Evolutionary conservation across 1,140 invertebrate species (phyloP), one percentile per base, ranked within the genome.

Genomic region (Saxidomus purpurata): DNA sequence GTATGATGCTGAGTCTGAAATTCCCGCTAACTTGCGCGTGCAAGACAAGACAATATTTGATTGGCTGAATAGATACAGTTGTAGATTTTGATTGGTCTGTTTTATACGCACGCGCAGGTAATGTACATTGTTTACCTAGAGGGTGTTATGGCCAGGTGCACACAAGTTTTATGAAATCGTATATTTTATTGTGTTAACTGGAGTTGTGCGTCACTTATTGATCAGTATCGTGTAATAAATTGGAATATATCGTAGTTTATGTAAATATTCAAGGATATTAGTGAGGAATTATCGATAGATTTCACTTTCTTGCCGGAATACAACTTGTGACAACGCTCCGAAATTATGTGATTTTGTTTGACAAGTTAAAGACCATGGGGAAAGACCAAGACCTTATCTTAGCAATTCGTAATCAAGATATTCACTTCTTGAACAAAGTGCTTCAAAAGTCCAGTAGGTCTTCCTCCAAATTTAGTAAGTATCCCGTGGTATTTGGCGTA

Each of bases 311-410:
- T 11, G 19, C 19, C 47, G 47, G 47, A 9, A 9, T 19, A 19
- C 47, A 52, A 52, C 19, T 52, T 43, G 43, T 43, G 15, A 4
- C 15, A 43, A 15, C 15, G 43, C 6, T 43, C 43, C n/a, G n/a
- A 17, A 63, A 25, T 63, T 63, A 63, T 25, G n/a, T 63, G 59
- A 63, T 11, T 19, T 25, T 4, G n/a, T 19, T 79, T 79, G 76
- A 79, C 76, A 79, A 34, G 31, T 49, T 6, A 17, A 1, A 6
- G 43, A 79, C 25, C 17, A 87, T 87, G 85, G 85, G 85, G 17
- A 79, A 80, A 34, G 85, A 87, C 28, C 85, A 79, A 31, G 85
- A 87, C 34, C 25, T 87, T 6, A 79, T 87, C 22, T 80, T 79
- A 34, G 76, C 85, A 9, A 55, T 87, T 47, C 74, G 85, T 17